Conservation (phyloP, 2,113 vertebrate species). For the Osmerus mordax region DNA sequence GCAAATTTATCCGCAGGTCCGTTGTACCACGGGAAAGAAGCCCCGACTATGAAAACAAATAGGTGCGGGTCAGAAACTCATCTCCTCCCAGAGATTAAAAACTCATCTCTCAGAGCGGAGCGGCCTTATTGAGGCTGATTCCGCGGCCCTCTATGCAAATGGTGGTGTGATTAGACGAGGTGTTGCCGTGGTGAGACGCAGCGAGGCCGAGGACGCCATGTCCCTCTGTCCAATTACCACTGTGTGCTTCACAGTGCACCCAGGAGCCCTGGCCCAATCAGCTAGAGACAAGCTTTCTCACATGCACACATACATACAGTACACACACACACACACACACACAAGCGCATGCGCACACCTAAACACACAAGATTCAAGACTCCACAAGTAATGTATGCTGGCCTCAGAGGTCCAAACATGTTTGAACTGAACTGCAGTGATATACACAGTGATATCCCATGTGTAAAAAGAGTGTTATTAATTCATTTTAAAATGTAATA, state of each 20-base stretch:
- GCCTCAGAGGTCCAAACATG: no score
- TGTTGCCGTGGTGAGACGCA: slow-evolving; percentile 65
- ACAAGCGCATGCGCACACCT: no score
- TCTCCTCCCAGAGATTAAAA: slow-evolving; percentile 93
- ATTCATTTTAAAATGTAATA: no score
- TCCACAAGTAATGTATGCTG: no score
- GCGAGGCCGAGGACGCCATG: slow-evolving; percentile 73
- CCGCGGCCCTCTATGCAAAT: slow-evolving; percentile 80
- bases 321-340: no score
- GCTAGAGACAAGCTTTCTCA: no score
- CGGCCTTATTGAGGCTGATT: slow-evolving; percentile 82
- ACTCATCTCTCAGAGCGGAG: slow-evolving; percentile 84
- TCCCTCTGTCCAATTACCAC: slow-evolving; percentile 78
- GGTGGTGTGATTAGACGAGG: slow-evolving; percentile 78
- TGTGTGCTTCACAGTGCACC: slow-evolving; percentile 68
- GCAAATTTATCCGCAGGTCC: slow-evolving; percentile 85
- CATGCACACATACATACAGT: no score
- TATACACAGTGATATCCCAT: no score
- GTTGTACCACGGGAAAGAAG: slow-evolving; percentile 65
- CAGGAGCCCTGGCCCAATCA: background rate
- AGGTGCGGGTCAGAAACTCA: slow-evolving; percentile 87
- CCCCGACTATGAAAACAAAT: slow-evolving; percentile 60
- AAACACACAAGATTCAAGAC: no score
- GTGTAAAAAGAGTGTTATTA: no score
- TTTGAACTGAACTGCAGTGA: no score